phyloP scores from a whole-genome alignment of 2,797 vertebrate genomes.

The Amblyraja radiata region DNA sequence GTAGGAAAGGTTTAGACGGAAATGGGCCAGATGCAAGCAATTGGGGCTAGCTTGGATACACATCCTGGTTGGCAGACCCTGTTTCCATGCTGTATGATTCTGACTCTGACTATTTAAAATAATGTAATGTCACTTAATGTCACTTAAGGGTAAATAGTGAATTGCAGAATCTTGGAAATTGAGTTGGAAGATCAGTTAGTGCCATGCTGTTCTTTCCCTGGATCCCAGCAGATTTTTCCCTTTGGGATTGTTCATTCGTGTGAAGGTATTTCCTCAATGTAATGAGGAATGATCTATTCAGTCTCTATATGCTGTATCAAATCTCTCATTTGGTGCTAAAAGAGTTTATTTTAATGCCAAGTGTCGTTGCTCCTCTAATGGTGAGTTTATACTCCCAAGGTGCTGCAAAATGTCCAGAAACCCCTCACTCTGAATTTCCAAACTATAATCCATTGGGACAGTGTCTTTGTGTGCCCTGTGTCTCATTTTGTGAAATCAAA shows the following conservation, averaged over 20 bases:
- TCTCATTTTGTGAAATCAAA: background rate
- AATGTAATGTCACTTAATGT: background rate
- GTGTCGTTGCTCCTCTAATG: background rate
- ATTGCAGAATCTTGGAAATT: background rate
- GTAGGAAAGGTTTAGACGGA: no score
- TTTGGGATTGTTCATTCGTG: background rate
- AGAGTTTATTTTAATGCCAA: background rate
- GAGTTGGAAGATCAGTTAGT: background rate
- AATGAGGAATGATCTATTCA: background rate
- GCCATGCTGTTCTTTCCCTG: background rate
- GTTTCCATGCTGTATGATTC: no score
- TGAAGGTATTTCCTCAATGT: background rate
- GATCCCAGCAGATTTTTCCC: background rate
- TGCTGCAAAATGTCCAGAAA: background rate
- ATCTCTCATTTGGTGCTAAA: background rate
- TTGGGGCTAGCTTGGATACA: no score
- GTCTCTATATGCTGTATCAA: background rate
- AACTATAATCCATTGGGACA: background rate
- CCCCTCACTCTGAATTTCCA: background rate
- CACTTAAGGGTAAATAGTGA: background rate
- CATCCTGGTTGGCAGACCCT: no score
- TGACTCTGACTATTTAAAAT: no score
- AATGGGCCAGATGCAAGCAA: no score
- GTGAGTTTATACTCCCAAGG: background rate
- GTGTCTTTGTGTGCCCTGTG: background rate